Evolutionary conservation across 2,888 invertebrate genomes (phyloP).

Genomic region (Hemistola chrysoprasaria): DNA sequence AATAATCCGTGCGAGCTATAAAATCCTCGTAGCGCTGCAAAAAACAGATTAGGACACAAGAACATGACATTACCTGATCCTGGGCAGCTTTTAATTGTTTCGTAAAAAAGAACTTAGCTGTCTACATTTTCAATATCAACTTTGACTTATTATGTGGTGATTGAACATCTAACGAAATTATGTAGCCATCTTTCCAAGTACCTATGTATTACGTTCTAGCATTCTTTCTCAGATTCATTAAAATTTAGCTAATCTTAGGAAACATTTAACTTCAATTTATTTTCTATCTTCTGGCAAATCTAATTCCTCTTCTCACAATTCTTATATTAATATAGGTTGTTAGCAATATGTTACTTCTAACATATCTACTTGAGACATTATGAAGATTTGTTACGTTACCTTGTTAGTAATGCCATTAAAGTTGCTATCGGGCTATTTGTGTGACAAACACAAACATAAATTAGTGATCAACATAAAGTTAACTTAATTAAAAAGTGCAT

Average conservation of each 20-base stretch:
- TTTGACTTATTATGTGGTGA: not conserved
- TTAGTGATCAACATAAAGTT: slow-evolving; percentile 68
- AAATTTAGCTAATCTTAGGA: too few relatives aligned
- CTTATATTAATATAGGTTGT: too few relatives aligned
- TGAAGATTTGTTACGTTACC: slow-evolving; percentile 85
- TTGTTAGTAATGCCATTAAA: slow-evolving; percentile 96
- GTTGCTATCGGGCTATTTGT: slow-evolving; percentile 96
- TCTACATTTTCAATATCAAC: not conserved
- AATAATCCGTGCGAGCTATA: slow-evolving; percentile 31
- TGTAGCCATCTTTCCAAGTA: too few relatives aligned
- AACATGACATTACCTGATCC: slow-evolving; percentile 38
- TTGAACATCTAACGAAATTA: too few relatives aligned
- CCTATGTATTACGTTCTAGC: too few relatives aligned
- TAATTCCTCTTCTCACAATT: too few relatives aligned
- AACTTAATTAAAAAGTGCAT: slow-evolving; percentile 46
- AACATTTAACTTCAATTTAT: too few relatives aligned
- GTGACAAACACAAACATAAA: slow-evolving; percentile 84
- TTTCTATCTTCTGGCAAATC: too few relatives aligned
- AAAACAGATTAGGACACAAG: slow-evolving; percentile 15
- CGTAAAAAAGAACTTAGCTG: slow-evolving; percentile 3
- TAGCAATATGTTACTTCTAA: slow-evolving; percentile 23
- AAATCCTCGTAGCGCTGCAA: slow-evolving; percentile 30
- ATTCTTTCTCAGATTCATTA: too few relatives aligned
- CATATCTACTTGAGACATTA: slow-evolving; percentile 52
- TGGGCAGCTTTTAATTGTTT: slow-evolving; percentile 26